Base-by-base conservation (phyloP, 2,888 invertebrate species). In the Mylabris sibirica region DNA sequence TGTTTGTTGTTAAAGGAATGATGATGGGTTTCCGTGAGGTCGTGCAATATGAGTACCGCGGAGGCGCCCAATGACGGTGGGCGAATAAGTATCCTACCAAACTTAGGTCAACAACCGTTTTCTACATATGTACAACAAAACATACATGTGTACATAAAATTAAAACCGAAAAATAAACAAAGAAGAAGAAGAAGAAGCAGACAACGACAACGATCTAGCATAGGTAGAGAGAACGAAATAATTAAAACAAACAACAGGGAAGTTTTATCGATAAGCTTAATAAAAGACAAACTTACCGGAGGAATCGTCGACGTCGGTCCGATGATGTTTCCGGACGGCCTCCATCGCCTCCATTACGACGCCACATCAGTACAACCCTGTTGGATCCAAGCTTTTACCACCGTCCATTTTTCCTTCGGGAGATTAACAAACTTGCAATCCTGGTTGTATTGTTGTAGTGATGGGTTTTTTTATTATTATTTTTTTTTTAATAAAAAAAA, bases 351-450 rank as follows among this genome's bases (percentile, higher is more conserved):
- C 79, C 81, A 74, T 80, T 79, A 73, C 82, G 81, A 75, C 83
- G 84, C 84, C 84, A 84, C 84, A 84, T 83, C 77, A 85, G 79
- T 85, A 85, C 72, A 84, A 80, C 76, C 84, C 85, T 49, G 85
- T 85, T 59, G 85, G 85, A 73, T 84, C 84, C 74, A 83, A 72
- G 62, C 79, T 78, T 73, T 81, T 81, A 61, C 80, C 81, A 70
- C 77, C 76, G 65, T 65, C 68, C 70, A 69, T 67, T 67, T 69
- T 70, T 68, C 17, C 12, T 59, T 9, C 1, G 4, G 22, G 22
- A 8, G 44, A 38, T 17, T 35, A 4, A 30, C 6, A 12, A 34
- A 61, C 64, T 53, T 49, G 72, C 72, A 63, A 72, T 63, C 65
- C 64, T 67, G 61, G 64, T 65, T 76, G 72, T 74, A 53, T 60